A percentile compares a stretch with the other conserved stretches of the same genome.
Evolutionary conservation across 2,888 invertebrate species (phyloP).

Genomic region (Synanthedon andrenaeformis): DNA sequence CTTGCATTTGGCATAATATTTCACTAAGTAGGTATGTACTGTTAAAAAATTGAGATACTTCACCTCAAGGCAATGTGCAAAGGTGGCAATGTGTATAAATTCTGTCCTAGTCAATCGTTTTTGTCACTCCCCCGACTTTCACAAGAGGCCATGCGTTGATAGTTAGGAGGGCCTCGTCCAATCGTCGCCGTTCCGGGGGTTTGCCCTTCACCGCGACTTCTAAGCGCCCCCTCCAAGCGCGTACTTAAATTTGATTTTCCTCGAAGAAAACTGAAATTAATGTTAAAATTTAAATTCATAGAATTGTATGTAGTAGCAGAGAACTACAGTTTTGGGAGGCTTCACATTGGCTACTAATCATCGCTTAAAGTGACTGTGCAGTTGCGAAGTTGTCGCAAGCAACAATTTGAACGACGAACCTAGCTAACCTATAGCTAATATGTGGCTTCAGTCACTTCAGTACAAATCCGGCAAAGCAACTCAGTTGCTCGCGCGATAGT

Average conservation of each 20-base stretch:
- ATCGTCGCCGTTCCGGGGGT: conserved; percentile 79
- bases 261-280: conserved; percentile 84
- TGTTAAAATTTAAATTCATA: neutral
- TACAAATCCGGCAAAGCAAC: no score
- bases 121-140: conserved; percentile 83
- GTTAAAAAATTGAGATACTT: neutral
- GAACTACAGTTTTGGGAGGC: neutral
- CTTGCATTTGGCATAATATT: no score
- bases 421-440: no score
- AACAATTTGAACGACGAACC: no score
- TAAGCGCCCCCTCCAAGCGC: conserved; percentile 57
- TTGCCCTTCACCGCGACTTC: conserved; percentile 70
- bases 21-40: no score
- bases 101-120: conserved; percentile 88
- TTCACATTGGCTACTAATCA: no score
- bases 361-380: no score
- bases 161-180: conserved; percentile 77
- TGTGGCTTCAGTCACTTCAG: no score
- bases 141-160: conserved; percentile 89
- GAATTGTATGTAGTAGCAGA: neutral
- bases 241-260: conserved; percentile 78
- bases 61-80: conserved; percentile 30
- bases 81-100: conserved; percentile 69
- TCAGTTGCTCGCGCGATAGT: no score
- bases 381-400: no score